Percentiles rank a stretch among this genome's conserved stretches.
Conservation (phyloP, 2,888 invertebrate genomes). For the Acronicta alni region DNA sequence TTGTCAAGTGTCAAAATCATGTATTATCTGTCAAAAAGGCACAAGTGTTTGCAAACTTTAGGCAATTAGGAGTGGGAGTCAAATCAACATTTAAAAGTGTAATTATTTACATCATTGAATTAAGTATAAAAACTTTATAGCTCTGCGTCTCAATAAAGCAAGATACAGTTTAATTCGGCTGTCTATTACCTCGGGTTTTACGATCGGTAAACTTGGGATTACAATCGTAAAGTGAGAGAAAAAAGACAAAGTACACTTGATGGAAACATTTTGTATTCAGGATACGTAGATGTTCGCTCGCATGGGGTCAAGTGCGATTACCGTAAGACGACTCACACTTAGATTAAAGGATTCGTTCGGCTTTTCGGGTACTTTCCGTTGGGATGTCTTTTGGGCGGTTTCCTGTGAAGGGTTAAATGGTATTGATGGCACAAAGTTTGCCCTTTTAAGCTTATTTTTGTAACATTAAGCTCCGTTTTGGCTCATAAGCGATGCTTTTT, state of each 20-base stretch:
- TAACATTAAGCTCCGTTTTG: not conserved
- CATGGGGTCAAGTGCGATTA: slow-evolving; percentile 69
- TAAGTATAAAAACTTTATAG: slow-evolving; percentile 55
- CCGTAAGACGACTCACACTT: slow-evolving; percentile 56
- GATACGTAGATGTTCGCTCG: slow-evolving; percentile 62
- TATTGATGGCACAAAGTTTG: slow-evolving; percentile 1
- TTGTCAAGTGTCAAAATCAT: too few species aligned
- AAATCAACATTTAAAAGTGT: slow-evolving; percentile 1
- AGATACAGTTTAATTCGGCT: slow-evolving; percentile 71
- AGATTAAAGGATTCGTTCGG: slow-evolving; percentile 29
- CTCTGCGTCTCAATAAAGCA: slow-evolving; percentile 60
- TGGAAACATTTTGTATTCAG: slow-evolving; percentile 72
- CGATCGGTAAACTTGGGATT: slow-evolving; percentile 77
- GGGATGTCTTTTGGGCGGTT: not conserved
- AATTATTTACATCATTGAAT: slow-evolving; percentile 24
- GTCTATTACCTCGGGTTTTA: slow-evolving; percentile 72
- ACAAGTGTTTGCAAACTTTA: too few species aligned
- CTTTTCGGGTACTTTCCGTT: slow-evolving; percentile 11
- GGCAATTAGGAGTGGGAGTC: not conserved
- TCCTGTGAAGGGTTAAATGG: slow-evolving; percentile 2
- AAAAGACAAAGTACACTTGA: slow-evolving; percentile 73
- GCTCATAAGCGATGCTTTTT: too few species aligned
- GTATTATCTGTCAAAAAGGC: too few species aligned
- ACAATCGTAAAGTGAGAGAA: slow-evolving; percentile 77
- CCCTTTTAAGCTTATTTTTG: not conserved